These are phyloP conservation scores for Hirtodrosophila alboralis DNA, from an alignment of 2,888 invertebrate species.

Conservation along the genomic window DNA sequence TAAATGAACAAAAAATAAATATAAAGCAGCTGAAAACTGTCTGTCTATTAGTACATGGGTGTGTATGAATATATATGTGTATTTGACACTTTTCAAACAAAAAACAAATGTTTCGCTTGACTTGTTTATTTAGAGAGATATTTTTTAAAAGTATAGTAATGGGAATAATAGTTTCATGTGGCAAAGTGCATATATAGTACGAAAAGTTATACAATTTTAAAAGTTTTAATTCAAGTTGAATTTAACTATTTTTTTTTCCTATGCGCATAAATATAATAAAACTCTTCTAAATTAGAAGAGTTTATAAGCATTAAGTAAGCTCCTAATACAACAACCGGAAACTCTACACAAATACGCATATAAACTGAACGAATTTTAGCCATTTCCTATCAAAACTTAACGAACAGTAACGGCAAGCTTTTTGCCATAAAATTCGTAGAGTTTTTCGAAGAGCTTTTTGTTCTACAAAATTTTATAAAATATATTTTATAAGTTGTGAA, in stretches of 20 bases:
- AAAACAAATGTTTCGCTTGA: constrained; percentile 13
- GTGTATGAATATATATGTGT: constrained; percentile 14
- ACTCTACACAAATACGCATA: constrained; percentile 42
- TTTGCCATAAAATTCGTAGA: neutral
- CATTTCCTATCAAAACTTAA: neutral
- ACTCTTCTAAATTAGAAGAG: neutral
- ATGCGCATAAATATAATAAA: no score
- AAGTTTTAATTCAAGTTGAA: no score
- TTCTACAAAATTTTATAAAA: neutral
- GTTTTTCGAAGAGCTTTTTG: constrained; percentile 1
- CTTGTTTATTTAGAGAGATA: constrained; percentile 9
- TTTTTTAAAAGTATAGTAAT: neutral
- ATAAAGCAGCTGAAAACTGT: constrained; percentile 50
- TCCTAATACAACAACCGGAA: neutral
- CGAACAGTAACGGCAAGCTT: neutral
- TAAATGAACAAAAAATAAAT: constrained; percentile 39
- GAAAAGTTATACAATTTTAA: no score
- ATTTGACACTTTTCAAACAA: constrained; percentile 22
- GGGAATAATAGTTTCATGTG: neutral
- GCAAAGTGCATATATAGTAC: no score
- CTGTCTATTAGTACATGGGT: constrained; percentile 8
- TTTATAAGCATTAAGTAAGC: no score
- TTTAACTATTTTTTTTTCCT: no score
- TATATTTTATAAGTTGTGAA: no score
- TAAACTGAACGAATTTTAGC: neutral